Conservation (phyloP, 53 echinoderm and acorn worm species). For the Arbacia lixula region DNA sequence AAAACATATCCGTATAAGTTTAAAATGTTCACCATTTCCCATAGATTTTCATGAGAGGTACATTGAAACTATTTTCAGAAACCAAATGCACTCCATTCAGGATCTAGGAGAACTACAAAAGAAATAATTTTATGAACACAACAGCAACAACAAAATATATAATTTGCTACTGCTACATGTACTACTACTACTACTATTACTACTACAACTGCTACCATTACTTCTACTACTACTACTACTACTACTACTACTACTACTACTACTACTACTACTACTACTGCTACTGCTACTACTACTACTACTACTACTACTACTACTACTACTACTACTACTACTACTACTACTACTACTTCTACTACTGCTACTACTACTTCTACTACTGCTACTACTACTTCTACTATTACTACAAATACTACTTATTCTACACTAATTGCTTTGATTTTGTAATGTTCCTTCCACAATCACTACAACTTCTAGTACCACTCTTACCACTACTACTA, state of each 20-base stretch:
- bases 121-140: not conserved
- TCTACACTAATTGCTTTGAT: no score
- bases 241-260: conserved; percentile 23
- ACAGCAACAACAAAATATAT: not conserved
- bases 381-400: no score
- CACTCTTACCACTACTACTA: no score
- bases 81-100: not conserved
- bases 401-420: no score
- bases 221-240: no score
- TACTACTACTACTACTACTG: conserved; percentile 11
- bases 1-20: no score
- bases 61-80: not conserved
- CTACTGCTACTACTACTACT: not conserved
- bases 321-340: conserved; percentile 19
- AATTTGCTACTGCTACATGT: not conserved
- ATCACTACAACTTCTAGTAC: no score
- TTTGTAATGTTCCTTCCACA: no score
- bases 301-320: conserved; percentile 23
- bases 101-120: not conserved
- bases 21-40: no score
- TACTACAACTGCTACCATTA: no score
- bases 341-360: not conserved
- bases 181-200: not conserved
- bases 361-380: no score
- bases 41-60: no score